phyloP scores from a whole-genome alignment of 2,888 invertebrate genomes.

The Pyrgus malvae region DNA sequence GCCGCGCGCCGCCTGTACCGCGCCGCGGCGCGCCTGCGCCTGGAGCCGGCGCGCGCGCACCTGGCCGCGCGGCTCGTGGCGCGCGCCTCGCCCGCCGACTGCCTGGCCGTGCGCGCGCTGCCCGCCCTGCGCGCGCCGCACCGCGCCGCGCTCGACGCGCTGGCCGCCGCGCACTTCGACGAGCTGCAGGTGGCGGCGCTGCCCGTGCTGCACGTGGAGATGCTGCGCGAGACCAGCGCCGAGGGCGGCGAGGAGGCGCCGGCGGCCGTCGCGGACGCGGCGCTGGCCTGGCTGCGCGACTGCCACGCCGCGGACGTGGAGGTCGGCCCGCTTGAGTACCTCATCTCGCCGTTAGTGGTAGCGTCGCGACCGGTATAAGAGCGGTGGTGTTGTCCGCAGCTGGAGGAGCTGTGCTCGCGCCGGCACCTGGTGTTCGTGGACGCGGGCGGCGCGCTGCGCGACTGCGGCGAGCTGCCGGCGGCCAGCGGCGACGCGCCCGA shows the following conservation, averaged over 20 bases:
- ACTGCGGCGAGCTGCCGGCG: slow-evolving; percentile 88
- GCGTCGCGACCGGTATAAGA: too few species aligned
- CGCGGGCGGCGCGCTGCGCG: slow-evolving; percentile 88
- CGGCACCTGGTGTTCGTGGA: slow-evolving; percentile 89
- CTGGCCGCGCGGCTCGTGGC: slow-evolving; percentile 88
- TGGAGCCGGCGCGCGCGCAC: slow-evolving; percentile 87
- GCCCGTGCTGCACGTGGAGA: slow-evolving; percentile 87
- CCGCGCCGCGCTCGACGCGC: slow-evolving; percentile 60
- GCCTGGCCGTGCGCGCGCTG: slow-evolving; percentile 88
- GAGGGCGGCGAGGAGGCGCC: slow-evolving; percentile 83
- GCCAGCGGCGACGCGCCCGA: slow-evolving; percentile 86
- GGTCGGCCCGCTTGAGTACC: slow-evolving; percentile 29
- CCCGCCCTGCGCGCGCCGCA: too few species aligned
- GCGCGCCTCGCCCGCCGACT: slow-evolving; percentile 85
- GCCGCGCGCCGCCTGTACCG: slow-evolving; percentile 88
- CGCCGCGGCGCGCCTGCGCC: slow-evolving; percentile 89
- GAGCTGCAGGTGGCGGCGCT: too few species aligned
- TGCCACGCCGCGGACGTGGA: slow-evolving; percentile 43
- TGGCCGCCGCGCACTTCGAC: slow-evolving; percentile 81
- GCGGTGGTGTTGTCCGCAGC: slow-evolving; percentile 32
- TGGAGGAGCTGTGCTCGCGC: slow-evolving; percentile 82
- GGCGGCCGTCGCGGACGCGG: slow-evolving; percentile 83
- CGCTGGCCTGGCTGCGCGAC: slow-evolving; percentile 83
- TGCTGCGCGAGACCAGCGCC: slow-evolving; percentile 87
- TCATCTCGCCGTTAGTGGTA: too few species aligned